Evolutionary conservation across 2,888 invertebrate genomes (phyloP).

Genomic region (Bursaphelenchus okinawaensis): DNA sequence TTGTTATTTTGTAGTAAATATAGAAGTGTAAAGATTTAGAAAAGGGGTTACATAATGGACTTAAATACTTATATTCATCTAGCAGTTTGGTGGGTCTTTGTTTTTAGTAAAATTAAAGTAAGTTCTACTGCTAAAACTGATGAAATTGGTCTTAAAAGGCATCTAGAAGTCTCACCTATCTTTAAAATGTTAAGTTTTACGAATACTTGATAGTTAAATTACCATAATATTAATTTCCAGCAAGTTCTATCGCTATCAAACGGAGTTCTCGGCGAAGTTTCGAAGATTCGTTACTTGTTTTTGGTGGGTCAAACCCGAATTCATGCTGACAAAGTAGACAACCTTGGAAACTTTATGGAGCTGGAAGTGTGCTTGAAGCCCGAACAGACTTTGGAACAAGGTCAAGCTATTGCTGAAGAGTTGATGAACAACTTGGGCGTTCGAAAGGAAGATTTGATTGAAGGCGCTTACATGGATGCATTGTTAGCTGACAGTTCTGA

Average conservation of each 20-base stretch:
- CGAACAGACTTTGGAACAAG: constrained; percentile 68
- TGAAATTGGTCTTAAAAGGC: too few relatives aligned
- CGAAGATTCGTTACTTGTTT: constrained; percentile 72
- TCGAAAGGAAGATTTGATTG: constrained; percentile 29
- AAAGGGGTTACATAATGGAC: background rate
- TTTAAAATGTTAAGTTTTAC: too few relatives aligned
- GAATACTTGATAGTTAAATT: too few relatives aligned
- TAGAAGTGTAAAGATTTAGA: background rate
- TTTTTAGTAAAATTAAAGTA: constrained; percentile 1
- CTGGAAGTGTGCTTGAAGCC: constrained; percentile 67
- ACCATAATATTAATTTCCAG: too few relatives aligned
- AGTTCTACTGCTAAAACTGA: too few relatives aligned
- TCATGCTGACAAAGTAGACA: constrained; percentile 75
- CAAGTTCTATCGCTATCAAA: constrained; percentile 64
- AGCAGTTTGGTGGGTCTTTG: too few relatives aligned
- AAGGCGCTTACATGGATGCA: constrained; percentile 44
- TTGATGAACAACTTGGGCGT: constrained; percentile 67
- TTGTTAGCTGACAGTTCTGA: constrained; percentile 5
- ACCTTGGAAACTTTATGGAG: constrained; percentile 71
- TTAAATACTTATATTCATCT: too few relatives aligned
- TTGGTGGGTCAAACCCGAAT: constrained; percentile 77
- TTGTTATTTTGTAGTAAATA: too few relatives aligned
- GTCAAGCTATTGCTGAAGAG: constrained; percentile 69
- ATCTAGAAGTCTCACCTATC: too few relatives aligned
- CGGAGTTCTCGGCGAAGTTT: constrained; percentile 70